Evolutionary conservation across 2,113 vertebrate species (phyloP).

Genomic region (Engraulis encrasicolus): DNA sequence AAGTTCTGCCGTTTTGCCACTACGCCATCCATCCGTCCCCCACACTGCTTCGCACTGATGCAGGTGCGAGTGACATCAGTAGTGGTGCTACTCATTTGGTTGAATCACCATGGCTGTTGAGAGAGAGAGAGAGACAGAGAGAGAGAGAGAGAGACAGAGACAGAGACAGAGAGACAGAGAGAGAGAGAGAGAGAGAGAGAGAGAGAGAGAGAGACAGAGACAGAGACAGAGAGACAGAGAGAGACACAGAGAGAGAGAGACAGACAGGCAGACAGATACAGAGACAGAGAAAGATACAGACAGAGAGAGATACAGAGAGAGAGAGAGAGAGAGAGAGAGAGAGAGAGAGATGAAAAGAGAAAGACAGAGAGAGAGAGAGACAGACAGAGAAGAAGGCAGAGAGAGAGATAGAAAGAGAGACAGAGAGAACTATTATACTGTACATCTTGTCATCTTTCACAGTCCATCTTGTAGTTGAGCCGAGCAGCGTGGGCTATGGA

Average conservation of each 20-base stretch:
- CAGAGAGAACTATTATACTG: not conserved
- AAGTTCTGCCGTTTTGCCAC: no score
- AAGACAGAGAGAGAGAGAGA: conserved; percentile 8
- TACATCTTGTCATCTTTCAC: conserved; percentile 47
- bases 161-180: not conserved
- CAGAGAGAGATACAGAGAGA: not conserved
- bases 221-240: not conserved
- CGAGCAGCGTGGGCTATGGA: conserved; percentile 59
- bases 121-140: not conserved
- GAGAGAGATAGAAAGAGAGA: no score
- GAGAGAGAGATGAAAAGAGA: no score
- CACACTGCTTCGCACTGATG: not conserved
- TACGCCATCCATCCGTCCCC: no score
- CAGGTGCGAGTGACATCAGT: conserved; percentile 15
- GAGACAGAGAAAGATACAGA: not conserved
- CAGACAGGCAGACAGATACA: no score
- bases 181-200: not conserved
- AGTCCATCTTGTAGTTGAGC: conserved; percentile 59
- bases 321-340: not conserved
- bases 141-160: not conserved
- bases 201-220: not conserved
- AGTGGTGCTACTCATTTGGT: not conserved
- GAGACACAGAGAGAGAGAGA: not conserved
- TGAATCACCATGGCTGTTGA: not conserved
- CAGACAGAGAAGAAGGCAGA: no score